These are phyloP conservation scores for Silvanus unidentatus DNA, from an alignment of 2,888 invertebrate genomes.

Conservation along the genomic window DNA sequence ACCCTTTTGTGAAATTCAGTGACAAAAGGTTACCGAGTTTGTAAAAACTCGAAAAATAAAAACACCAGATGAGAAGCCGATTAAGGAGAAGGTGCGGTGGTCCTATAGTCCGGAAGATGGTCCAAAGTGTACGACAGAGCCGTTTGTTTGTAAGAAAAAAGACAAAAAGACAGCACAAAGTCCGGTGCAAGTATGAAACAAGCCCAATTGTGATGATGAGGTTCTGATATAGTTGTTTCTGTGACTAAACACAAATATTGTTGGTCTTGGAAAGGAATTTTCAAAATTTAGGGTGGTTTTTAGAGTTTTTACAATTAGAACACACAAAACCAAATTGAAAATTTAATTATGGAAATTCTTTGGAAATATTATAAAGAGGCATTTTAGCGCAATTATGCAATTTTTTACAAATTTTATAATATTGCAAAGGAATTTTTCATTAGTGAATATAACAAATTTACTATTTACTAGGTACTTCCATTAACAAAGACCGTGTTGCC, in stretches of 20 bases:
- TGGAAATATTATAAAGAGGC: no score
- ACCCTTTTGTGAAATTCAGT: conserved; percentile 71
- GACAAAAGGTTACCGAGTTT: conserved; percentile 59
- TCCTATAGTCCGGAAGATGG: conserved; percentile 47
- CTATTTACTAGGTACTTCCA: conserved; percentile 9
- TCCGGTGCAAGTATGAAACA: conserved; percentile 45
- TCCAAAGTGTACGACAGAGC: conserved; percentile 44
- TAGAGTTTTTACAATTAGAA: no score
- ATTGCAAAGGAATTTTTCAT: background rate
- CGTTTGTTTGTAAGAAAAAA: conserved; percentile 41
- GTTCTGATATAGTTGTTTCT: conserved; percentile 21
- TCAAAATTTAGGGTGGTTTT: no score
- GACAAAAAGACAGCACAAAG: conserved; percentile 39
- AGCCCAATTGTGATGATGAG: conserved; percentile 15
- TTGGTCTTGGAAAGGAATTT: background rate
- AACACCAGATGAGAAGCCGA: conserved; percentile 44
- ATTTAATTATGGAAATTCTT: no score
- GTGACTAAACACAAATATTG: no score
- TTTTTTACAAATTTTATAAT: background rate
- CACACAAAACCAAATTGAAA: no score
- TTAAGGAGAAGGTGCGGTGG: conserved; percentile 44
- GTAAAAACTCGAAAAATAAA: conserved; percentile 48
- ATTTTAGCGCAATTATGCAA: no score
- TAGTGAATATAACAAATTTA: no score
- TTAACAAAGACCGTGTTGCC: conserved; percentile 21